Evolutionary conservation across 2,797 vertebrate genomes (phyloP).

Genomic region (Esox masquinongy): DNA sequence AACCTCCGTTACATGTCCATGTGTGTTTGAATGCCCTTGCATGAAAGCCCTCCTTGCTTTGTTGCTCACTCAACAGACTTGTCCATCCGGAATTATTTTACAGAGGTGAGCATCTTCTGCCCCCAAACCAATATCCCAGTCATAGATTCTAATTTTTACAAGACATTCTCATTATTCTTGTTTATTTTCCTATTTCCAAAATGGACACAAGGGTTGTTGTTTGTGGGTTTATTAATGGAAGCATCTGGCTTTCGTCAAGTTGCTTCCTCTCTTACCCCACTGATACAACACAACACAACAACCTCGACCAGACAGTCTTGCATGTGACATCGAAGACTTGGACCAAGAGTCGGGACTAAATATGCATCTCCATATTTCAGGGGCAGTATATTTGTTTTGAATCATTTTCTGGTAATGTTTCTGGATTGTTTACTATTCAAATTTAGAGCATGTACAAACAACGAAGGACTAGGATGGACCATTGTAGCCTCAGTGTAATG

Average conservation of each 20-base stretch:
- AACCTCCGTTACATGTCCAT: background rate
- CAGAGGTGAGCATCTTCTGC: conserved; percentile 7
- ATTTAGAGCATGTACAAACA: conserved; percentile 30
- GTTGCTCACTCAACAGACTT: conserved; percentile 15
- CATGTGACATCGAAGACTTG: conserved; percentile 3
- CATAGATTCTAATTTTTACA: conserved; percentile 8
- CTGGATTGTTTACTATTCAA: conserved; percentile 19
- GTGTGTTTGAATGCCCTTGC: conserved; percentile 1
- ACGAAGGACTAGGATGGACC: background rate
- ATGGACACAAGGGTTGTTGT: conserved; percentile 14
- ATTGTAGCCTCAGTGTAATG: no score
- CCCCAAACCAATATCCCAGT: background rate
- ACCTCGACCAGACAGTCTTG: conserved; percentile 3
- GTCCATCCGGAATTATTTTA: conserved; percentile 13
- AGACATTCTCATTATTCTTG: conserved; percentile 10
- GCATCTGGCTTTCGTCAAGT: conserved; percentile 13
- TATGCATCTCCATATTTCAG: conserved; percentile 19
- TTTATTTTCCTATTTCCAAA: conserved; percentile 11
- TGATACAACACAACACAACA: background rate
- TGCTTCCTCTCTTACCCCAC: background rate
- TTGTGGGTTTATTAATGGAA: background rate
- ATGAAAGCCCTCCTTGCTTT: conserved; percentile 3
- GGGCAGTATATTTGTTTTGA: conserved; percentile 28
- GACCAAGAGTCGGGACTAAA: conserved; percentile 12
- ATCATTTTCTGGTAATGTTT: conserved; percentile 30